These are phyloP conservation scores for Oncopodura yosiiana DNA, from an alignment of 1,140 invertebrate genomes.

Conservation along the genomic window DNA sequence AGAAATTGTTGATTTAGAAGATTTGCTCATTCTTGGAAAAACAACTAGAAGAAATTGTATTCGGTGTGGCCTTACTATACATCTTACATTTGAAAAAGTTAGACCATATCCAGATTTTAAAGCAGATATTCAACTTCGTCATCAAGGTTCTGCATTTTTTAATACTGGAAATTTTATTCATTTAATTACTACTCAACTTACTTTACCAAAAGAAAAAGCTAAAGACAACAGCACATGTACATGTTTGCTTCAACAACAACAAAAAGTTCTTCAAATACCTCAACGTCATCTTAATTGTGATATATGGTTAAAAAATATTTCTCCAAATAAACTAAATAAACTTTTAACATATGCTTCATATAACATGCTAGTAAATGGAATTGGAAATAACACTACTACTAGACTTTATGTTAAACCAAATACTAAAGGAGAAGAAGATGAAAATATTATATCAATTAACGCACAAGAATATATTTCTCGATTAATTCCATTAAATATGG, in stretches of 20 bases:
- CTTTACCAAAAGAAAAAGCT: conserved; percentile 10
- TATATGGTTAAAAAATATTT: conserved; percentile 17
- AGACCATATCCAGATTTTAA: conserved; percentile 57
- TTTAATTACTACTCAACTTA: conserved; percentile 41
- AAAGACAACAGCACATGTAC: not conserved
- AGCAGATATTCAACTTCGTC: conserved; percentile 51
- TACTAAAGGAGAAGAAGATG: not conserved
- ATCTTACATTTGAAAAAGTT: conserved; percentile 57
- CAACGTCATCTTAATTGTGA: conserved; percentile 15
- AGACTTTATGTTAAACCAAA: not conserved
- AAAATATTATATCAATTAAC: conserved; percentile 13
- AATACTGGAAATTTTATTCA: conserved; percentile 64
- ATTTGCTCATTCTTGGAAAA: not conserved
- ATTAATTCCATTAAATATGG: not conserved
- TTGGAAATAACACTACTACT: not conserved
- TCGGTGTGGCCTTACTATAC: conserved; percentile 56
- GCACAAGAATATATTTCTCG: conserved; percentile 7
- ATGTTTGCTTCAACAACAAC: too few relatives aligned
- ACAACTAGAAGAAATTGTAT: conserved; percentile 44
- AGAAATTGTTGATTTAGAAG: conserved; percentile 42
- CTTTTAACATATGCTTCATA: conserved; percentile 1
- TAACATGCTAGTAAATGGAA: not conserved
- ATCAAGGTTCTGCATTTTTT: conserved; percentile 53
- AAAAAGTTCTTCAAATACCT: conserved; percentile 1
- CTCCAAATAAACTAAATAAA: not conserved